Base-by-base conservation (phyloP, 2,113 vertebrate species). In the Sarotherodon lohbergeri region DNA sequence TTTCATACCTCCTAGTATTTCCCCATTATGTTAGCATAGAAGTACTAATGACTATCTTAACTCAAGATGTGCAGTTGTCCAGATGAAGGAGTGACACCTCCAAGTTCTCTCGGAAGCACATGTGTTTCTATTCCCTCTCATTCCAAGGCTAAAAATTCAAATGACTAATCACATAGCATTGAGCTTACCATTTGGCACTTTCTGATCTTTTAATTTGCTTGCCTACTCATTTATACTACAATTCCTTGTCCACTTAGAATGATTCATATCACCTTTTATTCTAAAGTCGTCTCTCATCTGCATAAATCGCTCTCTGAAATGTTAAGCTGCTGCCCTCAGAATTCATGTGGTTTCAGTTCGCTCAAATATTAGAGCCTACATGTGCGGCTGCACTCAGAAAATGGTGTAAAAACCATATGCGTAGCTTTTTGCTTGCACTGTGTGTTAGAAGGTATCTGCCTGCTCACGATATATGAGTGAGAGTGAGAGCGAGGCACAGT, bases 381-480 rank as follows among this genome's bases (percentile, higher is more conserved):
- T 88, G 82, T 54, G 71, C 43, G 24, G 59, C 88, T 22, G 4
- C 82, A 55, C 63, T 87, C 48, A 80, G 83, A 79, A 81, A 52
- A 68, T 80, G 71, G 63, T 27, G 52, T 87, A 3, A 50, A 63
- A 84, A 61, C 80, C 55, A 22, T 19, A 55, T 3, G 11, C 3
- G 0, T 32, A 24, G 41, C 27, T 13, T 55, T 29, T 48, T 16
- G 9, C 63, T 86, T 84, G 85, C 88, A 13, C 85, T n/a, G 48
- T 29, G 84, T 52, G 71, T 92, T 84, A 82, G 76, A 16, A 85
- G 71, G 43, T 87, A 80, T 87, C 80, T 82, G 78, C 88, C 27
- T 48, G 46, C 83, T 86, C 88, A 80, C 76, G 2, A 29, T 82
- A 73, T 61, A 66, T 0, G 87, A 16, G 63, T 1, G 78, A 73